A percentile compares a stretch with the other conserved stretches of the same genome.
Conservation (phyloP, 2,113 vertebrate species). For the Labeo rohita region DNA sequence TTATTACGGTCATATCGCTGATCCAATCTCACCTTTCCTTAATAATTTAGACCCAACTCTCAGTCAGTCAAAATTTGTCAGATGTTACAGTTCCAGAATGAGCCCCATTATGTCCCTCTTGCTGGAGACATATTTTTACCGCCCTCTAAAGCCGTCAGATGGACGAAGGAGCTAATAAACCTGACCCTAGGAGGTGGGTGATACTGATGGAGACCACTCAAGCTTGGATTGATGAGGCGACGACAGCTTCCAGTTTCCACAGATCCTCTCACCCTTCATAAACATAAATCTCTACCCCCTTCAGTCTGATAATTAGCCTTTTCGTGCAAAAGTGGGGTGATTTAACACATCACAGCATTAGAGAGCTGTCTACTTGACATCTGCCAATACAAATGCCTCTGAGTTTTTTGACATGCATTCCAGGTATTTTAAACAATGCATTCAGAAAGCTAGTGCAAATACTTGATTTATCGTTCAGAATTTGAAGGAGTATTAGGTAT, state of each 20-base stretch:
- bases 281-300: constrained; percentile 52
- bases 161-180: constrained; percentile 41
- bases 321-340: constrained; percentile 47
- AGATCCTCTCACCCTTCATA: constrained; percentile 51
- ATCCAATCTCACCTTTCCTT: background rate
- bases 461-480: no score
- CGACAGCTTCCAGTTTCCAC: constrained; percentile 49
- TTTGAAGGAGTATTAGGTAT: no score
- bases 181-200: constrained; percentile 16
- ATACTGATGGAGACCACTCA: constrained; percentile 51
- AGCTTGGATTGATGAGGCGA: constrained; percentile 54
- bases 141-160: constrained; percentile 57
- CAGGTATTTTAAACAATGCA: background rate
- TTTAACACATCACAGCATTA: constrained; percentile 36
- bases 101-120: constrained; percentile 49
- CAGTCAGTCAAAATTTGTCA: constrained; percentile 33
- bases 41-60: background rate
- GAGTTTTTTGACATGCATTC: background rate
- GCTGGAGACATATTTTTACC: constrained; percentile 45
- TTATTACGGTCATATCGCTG: background rate
- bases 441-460: no score
- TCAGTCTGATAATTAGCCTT: constrained; percentile 56
- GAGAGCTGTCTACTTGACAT: constrained; percentile 17
- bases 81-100: constrained; percentile 22
- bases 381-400: background rate